Evolutionary conservation across 1,140 invertebrate species (phyloP).

Genomic region (Drosophila parvula): DNA sequence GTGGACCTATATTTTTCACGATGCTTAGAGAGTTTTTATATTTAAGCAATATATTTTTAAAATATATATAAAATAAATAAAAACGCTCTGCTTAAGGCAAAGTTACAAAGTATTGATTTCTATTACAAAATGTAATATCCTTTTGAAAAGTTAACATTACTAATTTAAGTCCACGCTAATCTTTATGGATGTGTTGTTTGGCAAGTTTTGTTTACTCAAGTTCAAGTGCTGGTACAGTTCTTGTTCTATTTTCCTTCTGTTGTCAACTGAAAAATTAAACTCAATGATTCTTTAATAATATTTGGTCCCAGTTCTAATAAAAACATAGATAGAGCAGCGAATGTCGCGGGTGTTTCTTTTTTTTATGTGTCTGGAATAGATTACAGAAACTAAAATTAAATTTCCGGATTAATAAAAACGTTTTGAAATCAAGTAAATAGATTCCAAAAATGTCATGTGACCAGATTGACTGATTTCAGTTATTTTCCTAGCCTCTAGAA

Average conservation of each 20-base stretch:
- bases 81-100: no score
- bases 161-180: conserved; percentile 5
- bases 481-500: conserved; percentile 7
- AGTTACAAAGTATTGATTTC: background rate
- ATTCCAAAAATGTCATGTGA: conserved; percentile 4
- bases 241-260: conserved; percentile 11
- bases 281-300: conserved; percentile 9
- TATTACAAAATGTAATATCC: background rate
- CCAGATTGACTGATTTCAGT: background rate
- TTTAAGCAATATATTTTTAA: no score
- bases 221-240: conserved; percentile 12
- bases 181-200: background rate
- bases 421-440: background rate
- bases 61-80: background rate
- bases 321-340: conserved; percentile 10
- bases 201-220: conserved; percentile 13
- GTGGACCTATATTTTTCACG: conserved; percentile 7
- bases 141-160: background rate
- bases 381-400: conserved; percentile 11
- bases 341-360: conserved; percentile 10
- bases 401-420: background rate
- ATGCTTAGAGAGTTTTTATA: no score
- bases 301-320: background rate
- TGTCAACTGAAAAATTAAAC: conserved; percentile 40
- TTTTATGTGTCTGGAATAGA: conserved; percentile 34